Base-by-base conservation (phyloP, 2,888 invertebrate genomes). In the Kryphioiulus occultus region DNA sequence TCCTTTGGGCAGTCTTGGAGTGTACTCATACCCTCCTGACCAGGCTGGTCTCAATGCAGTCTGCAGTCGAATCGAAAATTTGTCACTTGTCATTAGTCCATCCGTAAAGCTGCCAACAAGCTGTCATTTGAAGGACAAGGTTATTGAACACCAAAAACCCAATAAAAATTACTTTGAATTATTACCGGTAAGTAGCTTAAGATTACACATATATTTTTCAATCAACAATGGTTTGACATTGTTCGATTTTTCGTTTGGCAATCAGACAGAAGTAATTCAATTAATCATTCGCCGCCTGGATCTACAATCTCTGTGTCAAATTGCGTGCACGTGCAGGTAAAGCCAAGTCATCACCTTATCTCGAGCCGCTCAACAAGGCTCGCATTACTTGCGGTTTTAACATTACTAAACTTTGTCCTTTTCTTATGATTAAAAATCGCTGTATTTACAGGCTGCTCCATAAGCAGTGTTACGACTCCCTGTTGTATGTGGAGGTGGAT, bases 401-500 rank as follows among this genome's bases (percentile, higher is more conserved):
- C n/a, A n/a, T n/a, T n/a, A n/a, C n/a, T n/a, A n/a, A n/a, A n/a
- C n/a, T n/a, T n/a, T n/a, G n/a, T n/a, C n/a, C n/a, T n/a, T n/a
- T n/a, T n/a, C n/a, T n/a, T n/a, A n/a, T n/a, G n/a, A n/a, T 59
- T 19, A 59, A 19, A 17, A 59, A 47, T 47, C 3, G 10, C 22
- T 82, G 32, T 3, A 12, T 32, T 82, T 83, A 3, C 90, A 92
- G 92, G 47, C 89, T 91, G 35, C 90, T 96, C 95, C 92, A 94
- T 94, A 91, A 93, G 94, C 89, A 94, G 95, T 88, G 95, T 95
- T 35, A 94, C 94, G 97, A 98, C 91, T 94, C 95, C 15, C 93
- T 95, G 86, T 93, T 97, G 5, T 97, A 96, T 90, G 94, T 94
- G 86, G 95, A 95, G 91, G 93, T 98, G 30, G 96, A 96, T 92